Evolutionary conservation across 2,888 invertebrate genomes (phyloP).

Genomic region (Spicauda simplicius): DNA sequence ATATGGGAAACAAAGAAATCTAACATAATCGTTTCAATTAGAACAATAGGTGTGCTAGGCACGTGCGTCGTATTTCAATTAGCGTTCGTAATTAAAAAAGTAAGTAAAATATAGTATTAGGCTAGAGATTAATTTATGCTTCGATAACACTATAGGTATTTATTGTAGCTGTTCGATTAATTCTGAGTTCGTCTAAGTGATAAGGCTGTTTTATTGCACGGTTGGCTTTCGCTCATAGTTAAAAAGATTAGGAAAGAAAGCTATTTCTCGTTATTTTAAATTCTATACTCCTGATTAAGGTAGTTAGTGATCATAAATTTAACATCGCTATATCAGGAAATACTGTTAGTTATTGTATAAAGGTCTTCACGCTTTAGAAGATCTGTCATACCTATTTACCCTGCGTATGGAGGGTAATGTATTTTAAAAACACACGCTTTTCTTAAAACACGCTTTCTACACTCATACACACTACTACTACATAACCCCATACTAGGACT

Average conservation of each 20-base stretch:
- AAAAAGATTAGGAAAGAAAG: neutral
- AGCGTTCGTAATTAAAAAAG: constrained; percentile 80
- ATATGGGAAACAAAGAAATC: constrained; percentile 35
- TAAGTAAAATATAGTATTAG: constrained; percentile 72
- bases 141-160: constrained; percentile 69
- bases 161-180: constrained; percentile 76
- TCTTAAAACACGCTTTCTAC: no score
- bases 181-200: constrained; percentile 63
- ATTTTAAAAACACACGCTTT: no score
- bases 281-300: no score
- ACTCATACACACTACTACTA: no score
- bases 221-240: neutral
- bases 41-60: constrained; percentile 42
- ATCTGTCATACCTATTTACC: no score
- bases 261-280: no score
- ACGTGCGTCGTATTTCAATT: constrained; percentile 71
- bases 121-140: constrained; percentile 75
- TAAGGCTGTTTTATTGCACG: constrained; percentile 55
- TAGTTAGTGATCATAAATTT: no score
- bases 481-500: no score
- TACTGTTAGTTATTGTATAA: no score
- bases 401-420: no score
- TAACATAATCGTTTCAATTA: constrained; percentile 35
- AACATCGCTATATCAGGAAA: no score
- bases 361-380: no score